Evolutionary conservation across 2,888 invertebrate genomes (phyloP).

Genomic region (Chrysomela aeneicollis): DNA sequence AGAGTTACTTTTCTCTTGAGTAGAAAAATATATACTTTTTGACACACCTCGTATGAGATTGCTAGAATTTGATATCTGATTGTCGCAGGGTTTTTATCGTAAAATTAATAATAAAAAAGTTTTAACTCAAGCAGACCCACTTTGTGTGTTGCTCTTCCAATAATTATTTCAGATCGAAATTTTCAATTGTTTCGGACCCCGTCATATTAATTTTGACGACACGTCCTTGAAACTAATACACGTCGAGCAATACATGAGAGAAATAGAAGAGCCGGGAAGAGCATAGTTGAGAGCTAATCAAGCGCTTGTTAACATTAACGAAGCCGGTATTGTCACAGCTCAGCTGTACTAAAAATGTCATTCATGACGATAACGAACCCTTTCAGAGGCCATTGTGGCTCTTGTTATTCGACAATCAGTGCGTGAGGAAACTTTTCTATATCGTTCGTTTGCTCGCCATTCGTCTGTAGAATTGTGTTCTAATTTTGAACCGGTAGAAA

Average conservation of each 20-base stretch:
- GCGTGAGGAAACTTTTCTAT: slow-evolving; percentile 32
- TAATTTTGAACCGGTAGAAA: neutral
- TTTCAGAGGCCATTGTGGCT: slow-evolving; percentile 50
- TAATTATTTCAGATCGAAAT: too few relatives aligned
- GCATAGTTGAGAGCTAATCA: slow-evolving; percentile 57
- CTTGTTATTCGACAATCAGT: slow-evolving; percentile 43
- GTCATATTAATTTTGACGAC: neutral
- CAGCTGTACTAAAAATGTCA: slow-evolving; percentile 56
- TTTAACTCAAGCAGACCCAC: too few relatives aligned
- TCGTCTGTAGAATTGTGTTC: slow-evolving; percentile 16
- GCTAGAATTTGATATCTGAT: too few relatives aligned
- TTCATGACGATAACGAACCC: slow-evolving; percentile 57
- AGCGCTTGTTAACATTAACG: slow-evolving; percentile 60
- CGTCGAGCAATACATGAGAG: neutral
- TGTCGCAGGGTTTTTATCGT: too few relatives aligned
- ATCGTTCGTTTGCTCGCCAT: slow-evolving; percentile 20
- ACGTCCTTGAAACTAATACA: neutral
- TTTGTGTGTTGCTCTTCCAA: too few relatives aligned
- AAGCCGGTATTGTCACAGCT: slow-evolving; percentile 56
- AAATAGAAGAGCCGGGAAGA: neutral
- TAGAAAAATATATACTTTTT: too few relatives aligned
- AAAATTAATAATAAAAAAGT: too few relatives aligned
- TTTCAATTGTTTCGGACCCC: neutral
- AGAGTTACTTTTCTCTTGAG: too few relatives aligned
- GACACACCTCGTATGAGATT: too few relatives aligned